Evolutionary conservation across 2,888 invertebrate species (phyloP).

Genomic region (Acanthosepion esculentum): DNA sequence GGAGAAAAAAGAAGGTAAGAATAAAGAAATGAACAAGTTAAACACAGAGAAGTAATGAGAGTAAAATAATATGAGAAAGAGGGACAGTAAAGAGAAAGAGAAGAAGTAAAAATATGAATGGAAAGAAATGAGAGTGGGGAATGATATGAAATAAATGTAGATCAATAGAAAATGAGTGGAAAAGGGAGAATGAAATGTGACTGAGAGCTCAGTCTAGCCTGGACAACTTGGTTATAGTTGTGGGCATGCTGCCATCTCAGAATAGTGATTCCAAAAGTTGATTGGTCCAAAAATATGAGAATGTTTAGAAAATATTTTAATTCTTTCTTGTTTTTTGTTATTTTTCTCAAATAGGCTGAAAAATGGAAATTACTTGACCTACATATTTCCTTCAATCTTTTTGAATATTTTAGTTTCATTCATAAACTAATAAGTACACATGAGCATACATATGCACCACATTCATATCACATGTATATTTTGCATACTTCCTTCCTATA

Average conservation of each 20-base stretch:
- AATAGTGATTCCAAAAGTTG: neutral
- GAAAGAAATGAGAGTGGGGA: neutral
- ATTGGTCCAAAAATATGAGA: constrained; percentile 11
- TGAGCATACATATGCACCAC: neutral
- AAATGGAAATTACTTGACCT: no score
- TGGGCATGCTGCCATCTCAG: neutral
- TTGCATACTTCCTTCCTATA: no score
- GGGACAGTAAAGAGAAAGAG: neutral
- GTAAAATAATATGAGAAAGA: neutral
- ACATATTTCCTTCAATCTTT: neutral
- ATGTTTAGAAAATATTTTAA: neutral
- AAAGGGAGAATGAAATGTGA: neutral
- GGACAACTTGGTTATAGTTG: neutral
- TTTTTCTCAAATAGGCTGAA: no score
- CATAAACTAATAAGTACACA: neutral
- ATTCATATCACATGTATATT: neutral
- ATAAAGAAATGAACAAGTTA: neutral
- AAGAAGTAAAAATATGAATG: neutral
- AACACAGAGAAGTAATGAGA: neutral
- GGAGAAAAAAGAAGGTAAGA: neutral
- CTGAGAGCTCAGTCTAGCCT: neutral
- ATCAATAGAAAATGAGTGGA: neutral
- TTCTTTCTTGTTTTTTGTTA: neutral
- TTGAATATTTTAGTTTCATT: neutral
- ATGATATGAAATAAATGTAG: neutral